These are phyloP conservation scores for Hyaena hyaena DNA, from an alignment of 2,113 vertebrate genomes.

Conservation along the genomic window DNA sequence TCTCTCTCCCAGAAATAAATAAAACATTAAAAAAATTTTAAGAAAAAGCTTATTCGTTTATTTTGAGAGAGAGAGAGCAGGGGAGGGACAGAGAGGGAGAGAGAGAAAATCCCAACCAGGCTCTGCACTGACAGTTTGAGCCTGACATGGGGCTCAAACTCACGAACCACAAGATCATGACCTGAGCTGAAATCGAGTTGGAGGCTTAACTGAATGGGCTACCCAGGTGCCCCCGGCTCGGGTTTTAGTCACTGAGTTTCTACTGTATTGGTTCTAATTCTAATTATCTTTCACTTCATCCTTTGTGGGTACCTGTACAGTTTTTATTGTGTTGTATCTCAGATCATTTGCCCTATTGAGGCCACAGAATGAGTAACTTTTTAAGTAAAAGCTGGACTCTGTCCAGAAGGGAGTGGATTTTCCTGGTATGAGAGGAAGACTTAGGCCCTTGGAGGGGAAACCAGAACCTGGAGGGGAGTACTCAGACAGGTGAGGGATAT, in stretches of 20 bases:
- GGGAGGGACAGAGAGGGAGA: no score
- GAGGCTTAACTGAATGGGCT: no score
- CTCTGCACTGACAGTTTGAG: no score
- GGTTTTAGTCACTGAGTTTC: neutral
- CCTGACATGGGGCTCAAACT: no score
- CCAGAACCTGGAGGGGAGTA: neutral
- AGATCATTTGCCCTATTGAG: neutral
- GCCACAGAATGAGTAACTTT: neutral
- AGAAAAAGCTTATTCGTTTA: no score
- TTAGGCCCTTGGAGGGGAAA: conserved; percentile 17
- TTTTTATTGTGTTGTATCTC: neutral
- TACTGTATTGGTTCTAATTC: neutral
- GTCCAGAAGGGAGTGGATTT: neutral
- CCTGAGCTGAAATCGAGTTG: no score
- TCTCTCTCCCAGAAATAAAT: no score
- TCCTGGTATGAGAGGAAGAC: neutral
- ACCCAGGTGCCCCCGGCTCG: no score
- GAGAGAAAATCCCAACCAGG: no score
- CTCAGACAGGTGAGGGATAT: neutral
- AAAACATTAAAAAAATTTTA: no score
- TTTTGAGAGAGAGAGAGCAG: no score
- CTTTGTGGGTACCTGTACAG: neutral
- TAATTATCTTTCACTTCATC: neutral
- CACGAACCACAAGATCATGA: no score
- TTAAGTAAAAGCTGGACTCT: neutral